A percentile compares a stretch with the other conserved stretches of the same genome.
These are phyloP conservation scores for Proteles cristata DNA, from an alignment of 2,113 vertebrate species.

Conservation along the genomic window DNA sequence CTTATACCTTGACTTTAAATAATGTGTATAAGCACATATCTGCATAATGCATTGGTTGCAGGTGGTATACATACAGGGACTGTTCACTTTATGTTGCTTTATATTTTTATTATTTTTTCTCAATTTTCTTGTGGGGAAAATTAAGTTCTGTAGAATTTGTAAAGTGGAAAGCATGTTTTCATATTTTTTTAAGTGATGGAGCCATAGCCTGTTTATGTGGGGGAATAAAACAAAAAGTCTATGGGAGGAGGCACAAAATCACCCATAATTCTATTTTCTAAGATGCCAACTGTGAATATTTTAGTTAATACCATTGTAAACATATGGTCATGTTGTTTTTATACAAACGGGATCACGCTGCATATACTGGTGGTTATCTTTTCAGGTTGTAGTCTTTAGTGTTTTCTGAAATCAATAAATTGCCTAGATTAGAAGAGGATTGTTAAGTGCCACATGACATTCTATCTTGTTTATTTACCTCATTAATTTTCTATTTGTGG, in stretches of 20 bases:
- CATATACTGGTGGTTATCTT: not conserved
- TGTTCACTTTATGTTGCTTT: not conserved
- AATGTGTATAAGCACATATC: accelerated
- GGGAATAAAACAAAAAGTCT: not conserved
- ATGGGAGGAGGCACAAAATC: not conserved
- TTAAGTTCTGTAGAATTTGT: not conserved
- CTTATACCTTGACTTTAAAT: not conserved
- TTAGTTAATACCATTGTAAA: not conserved
- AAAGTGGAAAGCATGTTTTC: not conserved
- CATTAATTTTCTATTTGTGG: not conserved
- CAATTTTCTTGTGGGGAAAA: not conserved
- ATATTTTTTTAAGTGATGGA: not conserved
- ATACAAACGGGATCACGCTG: too few relatives aligned
- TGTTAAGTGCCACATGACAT: not conserved
- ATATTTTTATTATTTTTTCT: not conserved
- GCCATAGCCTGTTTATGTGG: not conserved
- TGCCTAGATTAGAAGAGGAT: not conserved
- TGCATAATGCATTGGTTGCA: accelerated
- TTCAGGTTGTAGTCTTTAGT: not conserved
- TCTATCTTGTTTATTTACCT: not conserved
- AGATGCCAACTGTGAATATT: not conserved
- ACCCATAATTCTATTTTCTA: not conserved
- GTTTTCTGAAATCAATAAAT: not conserved
- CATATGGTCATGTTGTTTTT: not conserved
- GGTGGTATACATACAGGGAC: accelerated